A percentile compares a stretch with the other conserved stretches of the same genome.
These are phyloP conservation scores for Drosophila paramelanica DNA, from an alignment of 2,888 invertebrate species.

Conservation along the genomic window DNA sequence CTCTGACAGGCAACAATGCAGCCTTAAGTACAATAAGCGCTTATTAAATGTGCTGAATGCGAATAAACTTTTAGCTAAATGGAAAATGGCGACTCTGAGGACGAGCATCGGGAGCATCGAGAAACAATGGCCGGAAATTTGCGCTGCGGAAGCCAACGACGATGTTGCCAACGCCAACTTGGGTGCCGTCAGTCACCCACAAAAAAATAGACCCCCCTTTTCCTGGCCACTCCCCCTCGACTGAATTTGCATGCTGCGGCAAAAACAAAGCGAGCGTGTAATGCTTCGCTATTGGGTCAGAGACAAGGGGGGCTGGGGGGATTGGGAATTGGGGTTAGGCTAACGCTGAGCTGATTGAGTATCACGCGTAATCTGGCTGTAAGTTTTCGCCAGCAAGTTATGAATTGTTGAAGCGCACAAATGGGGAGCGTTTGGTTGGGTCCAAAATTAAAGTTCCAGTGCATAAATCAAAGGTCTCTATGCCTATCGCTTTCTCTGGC, in stretches of 20 bases:
- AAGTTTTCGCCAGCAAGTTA: constrained; percentile 48
- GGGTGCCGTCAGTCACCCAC: constrained; percentile 68
- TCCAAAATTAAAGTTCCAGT: constrained; percentile 61
- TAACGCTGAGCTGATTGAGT: constrained; percentile 51
- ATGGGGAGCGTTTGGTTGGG: constrained; percentile 26
- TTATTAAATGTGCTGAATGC: constrained; percentile 78
- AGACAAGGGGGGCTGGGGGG: background rate
- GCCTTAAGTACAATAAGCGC: constrained; percentile 77
- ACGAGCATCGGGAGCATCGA: constrained; percentile 30
- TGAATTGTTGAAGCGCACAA: constrained; percentile 55
- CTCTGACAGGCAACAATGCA: constrained; percentile 61
- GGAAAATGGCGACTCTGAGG: constrained; percentile 64
- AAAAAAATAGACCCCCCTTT: constrained; percentile 33
- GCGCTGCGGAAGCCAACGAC: constrained; percentile 56
- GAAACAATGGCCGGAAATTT: constrained; percentile 74
- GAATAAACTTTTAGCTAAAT: constrained; percentile 77
- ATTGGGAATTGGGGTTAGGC: background rate
- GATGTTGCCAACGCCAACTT: constrained; percentile 55
- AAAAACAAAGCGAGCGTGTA: constrained; percentile 67
- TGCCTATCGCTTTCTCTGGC: background rate
- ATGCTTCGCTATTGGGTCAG: constrained; percentile 45
- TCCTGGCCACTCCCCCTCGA: constrained; percentile 6
- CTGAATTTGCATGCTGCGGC: constrained; percentile 59
- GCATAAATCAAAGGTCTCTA: constrained; percentile 68
- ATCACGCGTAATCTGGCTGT: constrained; percentile 28